Percentiles rank a stretch among this genome's conserved stretches.
Evolutionary conservation across 2,888 invertebrate species (phyloP).

Genomic region (Heliconius cydno): DNA sequence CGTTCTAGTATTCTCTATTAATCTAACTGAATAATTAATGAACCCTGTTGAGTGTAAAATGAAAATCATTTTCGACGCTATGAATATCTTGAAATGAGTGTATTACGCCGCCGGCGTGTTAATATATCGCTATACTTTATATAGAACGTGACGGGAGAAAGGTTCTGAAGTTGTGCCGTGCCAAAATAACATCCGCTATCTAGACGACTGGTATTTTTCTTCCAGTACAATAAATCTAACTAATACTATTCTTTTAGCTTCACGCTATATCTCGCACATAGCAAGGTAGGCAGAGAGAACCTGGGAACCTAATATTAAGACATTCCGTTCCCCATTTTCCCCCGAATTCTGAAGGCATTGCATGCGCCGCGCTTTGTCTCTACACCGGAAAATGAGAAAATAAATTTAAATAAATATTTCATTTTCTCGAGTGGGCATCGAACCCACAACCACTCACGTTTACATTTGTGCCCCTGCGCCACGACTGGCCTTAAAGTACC

Average conservation of each 20-base stretch:
- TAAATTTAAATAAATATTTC: too few species aligned
- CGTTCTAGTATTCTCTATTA: background rate
- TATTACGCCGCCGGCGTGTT: slow-evolving; percentile 27
- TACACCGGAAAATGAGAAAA: too few species aligned
- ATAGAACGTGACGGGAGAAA: slow-evolving; percentile 29
- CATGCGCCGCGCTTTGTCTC: too few species aligned
- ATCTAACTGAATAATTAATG: background rate
- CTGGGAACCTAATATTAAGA: too few species aligned
- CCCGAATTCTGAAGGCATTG: too few species aligned
- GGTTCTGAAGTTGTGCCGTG: slow-evolving; percentile 6
- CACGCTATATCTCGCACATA: too few species aligned
- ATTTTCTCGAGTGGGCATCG: background rate
- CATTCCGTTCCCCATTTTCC: too few species aligned
- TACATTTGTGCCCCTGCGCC: too few species aligned
- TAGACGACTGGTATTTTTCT: slow-evolving; percentile 5
- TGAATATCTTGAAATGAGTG: slow-evolving; percentile 34
- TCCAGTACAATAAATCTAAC: background rate
- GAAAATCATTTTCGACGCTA: slow-evolving; percentile 22
- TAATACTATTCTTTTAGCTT: too few species aligned
- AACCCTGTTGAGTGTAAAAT: slow-evolving; percentile 8
- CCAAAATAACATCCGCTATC: slow-evolving; percentile 3
- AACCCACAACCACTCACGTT: background rate
- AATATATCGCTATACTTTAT: slow-evolving; percentile 35
- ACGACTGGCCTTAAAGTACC: too few species aligned
- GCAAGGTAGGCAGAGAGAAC: too few species aligned